Conservation (phyloP, 2,113 vertebrate genomes). For the Tyto alba region DNA sequence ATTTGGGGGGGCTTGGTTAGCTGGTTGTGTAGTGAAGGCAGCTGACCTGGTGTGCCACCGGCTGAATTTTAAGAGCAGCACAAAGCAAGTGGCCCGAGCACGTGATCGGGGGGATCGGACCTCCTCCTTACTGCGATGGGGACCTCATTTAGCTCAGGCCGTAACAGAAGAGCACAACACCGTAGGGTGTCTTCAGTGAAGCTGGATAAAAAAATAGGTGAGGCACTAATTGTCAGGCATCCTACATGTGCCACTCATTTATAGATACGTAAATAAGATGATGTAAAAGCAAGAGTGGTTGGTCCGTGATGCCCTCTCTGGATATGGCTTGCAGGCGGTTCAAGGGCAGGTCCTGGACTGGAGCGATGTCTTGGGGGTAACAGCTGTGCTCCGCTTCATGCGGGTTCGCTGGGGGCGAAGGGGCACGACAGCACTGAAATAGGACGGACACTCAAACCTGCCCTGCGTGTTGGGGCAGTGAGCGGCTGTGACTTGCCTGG, state of each 20-base stretch:
- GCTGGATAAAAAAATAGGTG: neutral
- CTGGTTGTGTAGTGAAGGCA: neutral
- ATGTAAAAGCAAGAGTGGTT: neutral
- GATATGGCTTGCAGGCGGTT: neutral
- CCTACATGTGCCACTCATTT: neutral
- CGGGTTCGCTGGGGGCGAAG: rapidly evolving
- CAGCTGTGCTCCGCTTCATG: neutral
- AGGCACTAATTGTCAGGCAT: neutral
- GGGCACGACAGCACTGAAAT: neutral
- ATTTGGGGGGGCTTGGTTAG: neutral
- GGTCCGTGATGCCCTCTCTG: neutral
- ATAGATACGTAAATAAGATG: neutral
- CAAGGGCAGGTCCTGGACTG: neutral
- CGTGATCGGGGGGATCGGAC: neutral
- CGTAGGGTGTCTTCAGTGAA: neutral
- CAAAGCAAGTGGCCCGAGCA: neutral
- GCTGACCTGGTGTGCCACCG: neutral
- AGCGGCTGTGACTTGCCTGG: neutral
- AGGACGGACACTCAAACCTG: neutral
- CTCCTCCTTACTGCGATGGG: neutral
- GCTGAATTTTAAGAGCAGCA: neutral
- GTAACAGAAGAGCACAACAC: neutral
- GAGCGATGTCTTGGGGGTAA: neutral
- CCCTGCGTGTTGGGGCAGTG: neutral
- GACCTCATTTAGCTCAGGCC: neutral